These are phyloP conservation scores for Astropecten irregularis DNA, from an alignment of 53 echinoderm and acorn worm species.

Conservation along the genomic window DNA sequence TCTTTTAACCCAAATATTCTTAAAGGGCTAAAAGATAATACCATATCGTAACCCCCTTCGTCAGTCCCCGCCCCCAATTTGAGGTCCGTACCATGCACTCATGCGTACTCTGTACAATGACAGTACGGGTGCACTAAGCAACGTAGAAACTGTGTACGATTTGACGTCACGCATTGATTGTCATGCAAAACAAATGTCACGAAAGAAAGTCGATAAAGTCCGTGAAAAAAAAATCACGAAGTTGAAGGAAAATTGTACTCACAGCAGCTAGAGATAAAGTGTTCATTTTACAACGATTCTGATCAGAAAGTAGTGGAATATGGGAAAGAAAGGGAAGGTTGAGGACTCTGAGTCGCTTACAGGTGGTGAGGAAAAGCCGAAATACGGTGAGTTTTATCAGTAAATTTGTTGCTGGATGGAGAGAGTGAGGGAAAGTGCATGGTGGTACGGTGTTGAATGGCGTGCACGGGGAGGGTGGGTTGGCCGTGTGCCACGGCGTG, in stretches of 20 bases:
- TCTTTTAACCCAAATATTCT: too few species aligned
- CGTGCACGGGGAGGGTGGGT: background rate
- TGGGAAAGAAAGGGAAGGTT: slow-evolving; percentile 69
- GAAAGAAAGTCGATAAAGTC: slow-evolving; percentile 7
- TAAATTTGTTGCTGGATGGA: too few species aligned
- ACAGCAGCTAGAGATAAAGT: background rate
- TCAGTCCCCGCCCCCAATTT: too few species aligned
- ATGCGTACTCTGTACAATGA: too few species aligned
- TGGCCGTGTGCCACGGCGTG: background rate
- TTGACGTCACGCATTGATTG: slow-evolving; percentile 27
- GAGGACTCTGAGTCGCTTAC: slow-evolving; percentile 55
- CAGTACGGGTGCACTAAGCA: slow-evolving; percentile 14
- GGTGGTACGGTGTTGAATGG: background rate
- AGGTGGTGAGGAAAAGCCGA: slow-evolving; percentile 57
- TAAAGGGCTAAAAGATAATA: too few species aligned
- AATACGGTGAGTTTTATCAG: slow-evolving; percentile 62
- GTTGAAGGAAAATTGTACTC: background rate
- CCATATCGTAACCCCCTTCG: too few species aligned
- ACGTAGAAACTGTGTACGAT: slow-evolving; percentile 1
- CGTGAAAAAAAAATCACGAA: background rate
- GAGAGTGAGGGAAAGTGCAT: background rate
- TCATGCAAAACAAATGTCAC: slow-evolving; percentile 7
- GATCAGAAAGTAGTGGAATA: slow-evolving; percentile 2
- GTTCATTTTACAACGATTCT: background rate
- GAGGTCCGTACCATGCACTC: too few species aligned